Conservation (phyloP, 2,797 vertebrate species). For the Eidolon dupreanum region DNA sequence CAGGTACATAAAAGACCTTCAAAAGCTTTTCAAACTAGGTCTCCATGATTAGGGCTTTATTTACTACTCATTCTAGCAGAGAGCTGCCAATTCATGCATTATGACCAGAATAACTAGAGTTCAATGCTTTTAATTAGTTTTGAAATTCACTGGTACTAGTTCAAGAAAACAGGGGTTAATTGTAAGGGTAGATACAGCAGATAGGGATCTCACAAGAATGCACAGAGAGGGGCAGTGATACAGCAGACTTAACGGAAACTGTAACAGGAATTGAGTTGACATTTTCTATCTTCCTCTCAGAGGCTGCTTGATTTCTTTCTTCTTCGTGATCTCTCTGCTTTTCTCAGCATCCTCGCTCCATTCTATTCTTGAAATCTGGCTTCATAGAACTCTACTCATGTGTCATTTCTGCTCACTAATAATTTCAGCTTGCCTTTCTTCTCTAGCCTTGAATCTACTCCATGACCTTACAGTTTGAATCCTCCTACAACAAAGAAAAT, state of each 20-base stretch:
- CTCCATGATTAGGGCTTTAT: neutral
- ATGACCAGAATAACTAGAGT: constrained; percentile 25
- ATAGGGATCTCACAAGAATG: neutral
- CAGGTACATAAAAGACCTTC: neutral
- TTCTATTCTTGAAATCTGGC: constrained; percentile 13
- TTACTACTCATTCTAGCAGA: neutral
- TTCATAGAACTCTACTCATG: neutral
- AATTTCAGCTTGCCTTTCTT: neutral
- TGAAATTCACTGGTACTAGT: neutral
- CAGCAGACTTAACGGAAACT: neutral
- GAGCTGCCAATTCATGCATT: neutral
- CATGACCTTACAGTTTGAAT: neutral
- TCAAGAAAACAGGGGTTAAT: neutral
- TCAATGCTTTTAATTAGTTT: neutral
- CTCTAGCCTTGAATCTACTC: neutral
- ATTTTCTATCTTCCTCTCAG: neutral
- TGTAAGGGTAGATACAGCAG: neutral
- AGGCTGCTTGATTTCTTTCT: neutral
- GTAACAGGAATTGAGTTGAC: neutral
- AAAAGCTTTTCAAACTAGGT: constrained; percentile 22
- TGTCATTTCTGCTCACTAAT: neutral
- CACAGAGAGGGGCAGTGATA: neutral
- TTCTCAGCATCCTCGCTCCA: neutral
- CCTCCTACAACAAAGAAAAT: neutral
- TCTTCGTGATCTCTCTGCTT: neutral